These are phyloP conservation scores for Apostichopus californicus DNA, from an alignment of 35 echinoderm and acorn worm species.

Conservation along the genomic window DNA sequence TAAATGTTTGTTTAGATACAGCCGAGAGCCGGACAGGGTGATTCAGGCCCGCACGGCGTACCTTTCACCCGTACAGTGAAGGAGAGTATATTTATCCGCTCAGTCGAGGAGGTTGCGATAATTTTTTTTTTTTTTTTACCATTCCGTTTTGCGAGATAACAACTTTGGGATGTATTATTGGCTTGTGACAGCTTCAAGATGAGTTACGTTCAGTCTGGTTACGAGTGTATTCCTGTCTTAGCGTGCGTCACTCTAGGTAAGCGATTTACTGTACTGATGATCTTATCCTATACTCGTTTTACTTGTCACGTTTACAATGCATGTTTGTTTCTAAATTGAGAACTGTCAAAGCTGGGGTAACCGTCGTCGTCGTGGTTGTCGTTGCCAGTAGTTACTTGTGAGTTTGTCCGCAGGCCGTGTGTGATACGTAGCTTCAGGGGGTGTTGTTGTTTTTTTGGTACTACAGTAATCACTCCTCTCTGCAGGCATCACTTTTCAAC, in stretches of 20 bases:
- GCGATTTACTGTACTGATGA: neutral
- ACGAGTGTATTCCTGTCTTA: constrained; percentile 48
- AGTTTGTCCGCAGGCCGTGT: constrained; percentile 22
- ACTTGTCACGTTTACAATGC: constrained; percentile 22
- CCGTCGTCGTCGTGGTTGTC: neutral
- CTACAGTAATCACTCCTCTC: constrained; percentile 32
- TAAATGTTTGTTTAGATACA: constrained; percentile 55
- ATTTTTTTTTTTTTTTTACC: neutral
- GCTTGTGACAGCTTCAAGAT: constrained; percentile 45
- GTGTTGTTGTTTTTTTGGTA: constrained; percentile 57
- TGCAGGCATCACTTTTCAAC: constrained; percentile 48
- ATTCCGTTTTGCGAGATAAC: neutral
- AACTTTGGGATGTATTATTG: neutral
- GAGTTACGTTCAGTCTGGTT: constrained; percentile 53
- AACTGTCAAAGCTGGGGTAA: neutral
- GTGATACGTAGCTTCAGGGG: constrained; percentile 48
- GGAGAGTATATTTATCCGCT: neutral
- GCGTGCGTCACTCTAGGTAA: constrained; percentile 54
- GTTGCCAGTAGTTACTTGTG: constrained; percentile 14
- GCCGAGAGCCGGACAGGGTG: neutral
- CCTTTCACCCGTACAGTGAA: neutral
- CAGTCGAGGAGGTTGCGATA: constrained; percentile 3
- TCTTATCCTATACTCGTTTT: constrained; percentile 24
- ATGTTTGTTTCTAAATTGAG: constrained; percentile 46
- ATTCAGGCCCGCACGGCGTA: neutral